These are phyloP conservation scores for Melanotaenia boesemani DNA, from an alignment of 2,797 vertebrate genomes.

Conservation along the genomic window DNA sequence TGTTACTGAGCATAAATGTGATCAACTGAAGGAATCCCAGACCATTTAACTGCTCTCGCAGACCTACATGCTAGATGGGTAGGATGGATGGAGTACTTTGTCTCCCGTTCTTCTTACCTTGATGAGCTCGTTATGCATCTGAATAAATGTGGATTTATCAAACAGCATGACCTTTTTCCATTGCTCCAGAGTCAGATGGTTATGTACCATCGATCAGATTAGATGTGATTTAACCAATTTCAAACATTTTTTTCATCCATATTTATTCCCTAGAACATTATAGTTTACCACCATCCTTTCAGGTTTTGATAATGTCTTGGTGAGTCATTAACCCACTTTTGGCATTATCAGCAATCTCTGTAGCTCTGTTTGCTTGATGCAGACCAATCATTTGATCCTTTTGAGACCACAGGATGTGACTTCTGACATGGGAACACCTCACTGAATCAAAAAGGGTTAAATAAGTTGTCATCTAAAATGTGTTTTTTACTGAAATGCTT, in stretches of 20 bases:
- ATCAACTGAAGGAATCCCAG: background rate
- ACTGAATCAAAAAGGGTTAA: background rate
- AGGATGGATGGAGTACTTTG: background rate
- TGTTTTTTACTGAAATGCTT: background rate
- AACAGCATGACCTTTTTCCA: background rate
- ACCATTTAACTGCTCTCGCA: background rate
- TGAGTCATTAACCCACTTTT: background rate
- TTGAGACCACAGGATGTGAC: background rate
- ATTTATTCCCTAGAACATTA: background rate
- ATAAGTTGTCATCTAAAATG: background rate
- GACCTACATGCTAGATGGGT: background rate
- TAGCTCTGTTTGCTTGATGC: background rate
- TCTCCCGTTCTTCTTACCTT: background rate
- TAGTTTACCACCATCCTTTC: background rate
- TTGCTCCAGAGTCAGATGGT: background rate
- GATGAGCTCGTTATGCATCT: background rate
- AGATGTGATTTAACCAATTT: background rate
- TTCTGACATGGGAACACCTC: background rate
- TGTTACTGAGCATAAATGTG: too few relatives aligned
- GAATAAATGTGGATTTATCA: too few relatives aligned
- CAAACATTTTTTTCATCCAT: background rate
- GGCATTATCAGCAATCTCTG: background rate
- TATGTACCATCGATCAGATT: background rate
- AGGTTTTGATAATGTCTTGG: background rate
- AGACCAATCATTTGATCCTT: background rate